Conservation (phyloP, 2,113 vertebrate species). For the Eudyptes chrysolophus region DNA sequence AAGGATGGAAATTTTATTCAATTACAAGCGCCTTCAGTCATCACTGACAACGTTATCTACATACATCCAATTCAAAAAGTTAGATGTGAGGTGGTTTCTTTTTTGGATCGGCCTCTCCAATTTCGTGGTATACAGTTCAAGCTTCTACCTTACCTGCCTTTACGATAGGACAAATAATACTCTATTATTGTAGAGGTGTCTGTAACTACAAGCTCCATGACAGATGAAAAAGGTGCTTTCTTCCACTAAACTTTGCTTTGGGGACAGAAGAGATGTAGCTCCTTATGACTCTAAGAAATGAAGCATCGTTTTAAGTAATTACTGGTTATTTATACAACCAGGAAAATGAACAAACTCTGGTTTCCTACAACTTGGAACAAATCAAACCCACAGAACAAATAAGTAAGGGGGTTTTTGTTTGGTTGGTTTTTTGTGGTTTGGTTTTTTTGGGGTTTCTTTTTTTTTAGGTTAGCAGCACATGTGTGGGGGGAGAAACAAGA, state of each 20-base stretch:
- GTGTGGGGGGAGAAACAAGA: neutral
- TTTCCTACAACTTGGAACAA: neutral
- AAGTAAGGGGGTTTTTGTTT: neutral
- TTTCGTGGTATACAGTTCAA: neutral
- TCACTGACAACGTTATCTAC: neutral
- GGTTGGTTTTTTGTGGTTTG: neutral
- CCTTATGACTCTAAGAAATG: neutral
- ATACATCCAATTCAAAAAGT: neutral
- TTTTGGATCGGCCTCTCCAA: neutral
- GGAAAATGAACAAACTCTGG: neutral
- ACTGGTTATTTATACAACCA: neutral
- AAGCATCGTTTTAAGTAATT: neutral
- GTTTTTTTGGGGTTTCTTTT: too few species aligned
- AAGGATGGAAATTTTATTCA: neutral
- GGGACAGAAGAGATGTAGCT: neutral
- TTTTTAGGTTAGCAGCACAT: neutral
- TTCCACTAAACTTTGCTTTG: neutral
- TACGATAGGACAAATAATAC: neutral
- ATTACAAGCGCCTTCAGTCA: neutral
- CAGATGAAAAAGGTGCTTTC: neutral
- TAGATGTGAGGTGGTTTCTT: neutral
- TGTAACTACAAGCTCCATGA: neutral
- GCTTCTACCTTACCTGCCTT: neutral
- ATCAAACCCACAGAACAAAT: neutral
- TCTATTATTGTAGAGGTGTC: neutral